Base-by-base conservation (phyloP, 2,888 invertebrate genomes). In the Drosophila cognata region DNA sequence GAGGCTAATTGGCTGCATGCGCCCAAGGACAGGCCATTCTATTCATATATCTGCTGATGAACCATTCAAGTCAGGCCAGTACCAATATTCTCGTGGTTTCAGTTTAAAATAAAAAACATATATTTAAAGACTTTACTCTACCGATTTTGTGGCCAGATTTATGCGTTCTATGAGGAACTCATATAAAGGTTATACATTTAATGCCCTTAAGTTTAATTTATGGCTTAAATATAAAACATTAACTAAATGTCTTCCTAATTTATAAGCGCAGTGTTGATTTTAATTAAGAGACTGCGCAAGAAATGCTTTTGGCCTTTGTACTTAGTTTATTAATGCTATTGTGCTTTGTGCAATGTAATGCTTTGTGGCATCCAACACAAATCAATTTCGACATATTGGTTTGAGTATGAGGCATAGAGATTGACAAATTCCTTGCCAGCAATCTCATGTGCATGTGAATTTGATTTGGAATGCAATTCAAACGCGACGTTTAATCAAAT, bases 1-100 rank as follows among this genome's bases (percentile, higher is more conserved):
- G 58, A 59, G 65, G 69, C 63, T 62, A 70, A 79, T 62, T 56
- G 69, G 61, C 28, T 74, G 68, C 56, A 58, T 36, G 56, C 46
- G 50, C 11, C 8, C 43, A 53, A 53, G 25, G 28, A 33, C 25
- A 36, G 28, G 35, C 36, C 38, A 43, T 52, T 31, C 55, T 41
- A 4, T 48, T 43, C 18, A n/a, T 33, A 33, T 43, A 38, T 1
- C 31, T 46, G n/a, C 57, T 69, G 61, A 67, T 70, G 59, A 60
- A 28, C 50, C 25, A 71, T 61, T 61, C 50, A 61, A 51, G 51
- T 35, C 33, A 5, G 6, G 25, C 5, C 41, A 0, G 8, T 28
- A 21, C 25, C 38, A 21, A 43, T 6, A 31, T 18, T 31, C 43
- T 56, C 18, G 7, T 29, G 35, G 21, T 7, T 59, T 16, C 31